Evolutionary conservation across 2,888 invertebrate genomes (phyloP), one percentile per base, ranked within the genome.

Genomic region (Aromia moschata): DNA sequence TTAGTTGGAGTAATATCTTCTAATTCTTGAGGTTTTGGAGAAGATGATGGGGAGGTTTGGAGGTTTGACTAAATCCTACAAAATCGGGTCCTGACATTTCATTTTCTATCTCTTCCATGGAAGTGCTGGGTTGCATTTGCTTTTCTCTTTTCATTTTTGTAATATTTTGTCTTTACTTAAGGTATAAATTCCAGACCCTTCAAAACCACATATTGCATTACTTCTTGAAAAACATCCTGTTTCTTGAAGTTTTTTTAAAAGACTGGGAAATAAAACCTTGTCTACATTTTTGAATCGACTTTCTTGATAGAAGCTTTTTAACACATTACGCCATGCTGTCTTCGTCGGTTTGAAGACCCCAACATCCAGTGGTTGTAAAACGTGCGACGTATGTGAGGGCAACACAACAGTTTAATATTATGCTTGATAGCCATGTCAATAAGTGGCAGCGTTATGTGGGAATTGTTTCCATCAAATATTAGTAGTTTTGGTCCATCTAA

Each of bases 341-440:
- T 56, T 56, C 2, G 38, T 9, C 5, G 25, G 5, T 25, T 25
- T 25, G 37, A 25, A 65, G 12, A 65, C 65, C 2, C 59, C 58
- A 31, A 62, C 62, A 47, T 62, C 65, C 15, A 65, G 36, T 1
- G 52, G 62, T 16, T 60, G 60, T 33, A 57, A n/a, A 20, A 49
- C 7, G 41, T 63, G 60, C 2, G 57, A 60, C 2, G 47, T 60
- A 17, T 59, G 55, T 1, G 55, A 51, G n/a, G 56, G 60, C 11
- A 44, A 53, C 65, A 65, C 2, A 62, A 60, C n/a, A 65, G 17
- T 54, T 62, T 58, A 44, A 62, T 63, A 14, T 65, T 41, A 37
- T 11, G n/a, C n/a, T n/a, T n/a, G n/a, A n/a, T n/a, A n/a, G n/a
- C n/a, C n/a, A n/a, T n/a, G n/a, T 58, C 63, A 25, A 65, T 52